Evolutionary conservation across 2,888 invertebrate species (phyloP).

Genomic region (Polydrusus pterygomalis): DNA sequence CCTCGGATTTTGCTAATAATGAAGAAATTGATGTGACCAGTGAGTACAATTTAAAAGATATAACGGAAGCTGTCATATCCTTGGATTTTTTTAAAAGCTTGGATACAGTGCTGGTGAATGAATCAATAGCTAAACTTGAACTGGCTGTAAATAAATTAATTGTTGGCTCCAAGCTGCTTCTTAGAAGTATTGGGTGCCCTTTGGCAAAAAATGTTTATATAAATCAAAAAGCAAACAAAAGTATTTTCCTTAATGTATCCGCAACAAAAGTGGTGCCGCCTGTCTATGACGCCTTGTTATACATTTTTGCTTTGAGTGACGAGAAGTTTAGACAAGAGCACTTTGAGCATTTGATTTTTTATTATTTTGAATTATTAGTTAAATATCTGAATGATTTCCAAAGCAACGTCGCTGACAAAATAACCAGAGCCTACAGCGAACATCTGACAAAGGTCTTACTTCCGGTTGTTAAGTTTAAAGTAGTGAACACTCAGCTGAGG

Average conservation of each 20-base stretch:
- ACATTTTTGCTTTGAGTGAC: constrained; percentile 45
- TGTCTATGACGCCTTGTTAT: constrained; percentile 44
- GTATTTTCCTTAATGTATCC: neutral
- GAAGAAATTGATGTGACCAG: neutral
- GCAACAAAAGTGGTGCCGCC: constrained; percentile 21
- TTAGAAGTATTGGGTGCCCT: neutral
- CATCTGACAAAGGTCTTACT: constrained; percentile 15
- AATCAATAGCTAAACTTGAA: constrained; percentile 1
- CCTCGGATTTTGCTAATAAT: neutral
- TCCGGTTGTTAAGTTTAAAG: constrained; percentile 33
- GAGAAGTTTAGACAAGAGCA: constrained; percentile 48
- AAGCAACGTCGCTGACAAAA: neutral
- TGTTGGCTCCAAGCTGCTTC: constrained; percentile 53
- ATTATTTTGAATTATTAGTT: constrained; percentile 39
- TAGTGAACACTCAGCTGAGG: neutral
- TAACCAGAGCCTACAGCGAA: constrained; percentile 1
- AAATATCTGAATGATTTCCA: neutral
- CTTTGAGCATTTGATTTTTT: constrained; percentile 49
- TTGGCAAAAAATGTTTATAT: neutral
- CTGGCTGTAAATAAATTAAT: neutral
- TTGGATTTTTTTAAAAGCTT: constrained; percentile 22
- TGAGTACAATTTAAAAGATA: constrained; percentile 14
- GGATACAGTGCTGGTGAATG: constrained; percentile 1
- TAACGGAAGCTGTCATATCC: neutral
- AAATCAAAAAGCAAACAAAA: neutral